Conservation (phyloP, 37 sponge, comb jelly and placozoan genomes). For the Ephydatia muelleri region DNA sequence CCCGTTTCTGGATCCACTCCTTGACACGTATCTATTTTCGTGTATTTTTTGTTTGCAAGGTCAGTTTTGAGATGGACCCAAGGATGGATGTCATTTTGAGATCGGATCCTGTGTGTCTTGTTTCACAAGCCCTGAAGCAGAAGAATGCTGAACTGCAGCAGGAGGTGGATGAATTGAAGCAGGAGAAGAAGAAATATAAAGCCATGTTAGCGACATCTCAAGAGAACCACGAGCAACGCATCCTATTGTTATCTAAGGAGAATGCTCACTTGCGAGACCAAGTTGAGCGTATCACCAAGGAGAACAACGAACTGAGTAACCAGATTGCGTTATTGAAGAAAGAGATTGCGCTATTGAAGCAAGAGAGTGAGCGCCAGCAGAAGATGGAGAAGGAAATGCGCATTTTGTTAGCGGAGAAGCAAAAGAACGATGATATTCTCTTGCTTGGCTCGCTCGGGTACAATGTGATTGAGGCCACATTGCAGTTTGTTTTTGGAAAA, state of each 20-base stretch:
- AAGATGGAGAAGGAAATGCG: slow-evolving; percentile 1
- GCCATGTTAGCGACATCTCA: slow-evolving; percentile 1
- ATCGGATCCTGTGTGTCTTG: neutral
- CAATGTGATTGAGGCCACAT: slow-evolving; percentile 1
- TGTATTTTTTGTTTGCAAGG: slow-evolving; percentile 1
- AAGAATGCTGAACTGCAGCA: slow-evolving; percentile 1
- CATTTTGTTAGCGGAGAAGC: neutral
- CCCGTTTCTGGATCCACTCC: neutral
- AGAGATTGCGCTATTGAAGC: slow-evolving; percentile 1
- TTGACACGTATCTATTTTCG: neutral
- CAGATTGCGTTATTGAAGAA: slow-evolving; percentile 1
- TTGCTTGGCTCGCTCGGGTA: neutral
- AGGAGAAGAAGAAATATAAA: neutral
- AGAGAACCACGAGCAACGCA: slow-evolving; percentile 1
- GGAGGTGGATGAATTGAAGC: slow-evolving; percentile 1
- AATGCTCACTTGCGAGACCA: neutral
- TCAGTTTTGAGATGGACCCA: slow-evolving; percentile 1
- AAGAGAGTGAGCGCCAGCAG: neutral
- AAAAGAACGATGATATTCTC: neutral
- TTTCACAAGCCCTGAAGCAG: neutral
- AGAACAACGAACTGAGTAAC: neutral
- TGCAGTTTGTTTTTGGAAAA: slow-evolving; percentile 1
- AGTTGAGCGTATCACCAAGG: neutral
- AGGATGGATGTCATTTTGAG: slow-evolving; percentile 1
- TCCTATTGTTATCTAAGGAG: slow-evolving; percentile 1